These are phyloP conservation scores for Protobothrops flavoviridis DNA, from an alignment of 2,113 vertebrate genomes.

Conservation along the genomic window DNA sequence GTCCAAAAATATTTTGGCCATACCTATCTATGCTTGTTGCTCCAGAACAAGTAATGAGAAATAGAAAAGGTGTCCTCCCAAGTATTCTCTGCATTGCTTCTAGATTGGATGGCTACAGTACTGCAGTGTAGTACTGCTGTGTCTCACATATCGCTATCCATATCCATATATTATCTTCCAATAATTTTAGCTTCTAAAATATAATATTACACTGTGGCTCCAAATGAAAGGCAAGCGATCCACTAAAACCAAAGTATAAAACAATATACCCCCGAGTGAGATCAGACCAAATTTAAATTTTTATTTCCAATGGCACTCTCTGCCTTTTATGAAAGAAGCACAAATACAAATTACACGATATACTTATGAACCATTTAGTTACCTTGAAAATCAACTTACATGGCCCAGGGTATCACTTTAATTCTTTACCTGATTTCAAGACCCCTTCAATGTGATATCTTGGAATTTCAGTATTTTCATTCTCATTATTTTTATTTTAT, in stretches of 20 bases:
- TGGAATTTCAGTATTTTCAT: not conserved
- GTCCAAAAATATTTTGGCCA: not conserved
- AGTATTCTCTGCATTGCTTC: not conserved
- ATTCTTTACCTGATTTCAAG: not conserved
- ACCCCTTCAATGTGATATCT: not conserved
- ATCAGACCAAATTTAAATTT: accelerated
- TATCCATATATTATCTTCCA: slow-evolving; percentile 7
- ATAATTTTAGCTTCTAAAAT: slow-evolving; percentile 32
- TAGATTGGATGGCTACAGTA: not conserved
- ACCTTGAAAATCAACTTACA: slow-evolving; percentile 52
- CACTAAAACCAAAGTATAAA: slow-evolving; percentile 12
- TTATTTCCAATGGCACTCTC: not conserved
- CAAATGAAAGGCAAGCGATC: slow-evolving; percentile 41
- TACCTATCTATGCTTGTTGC: not conserved
- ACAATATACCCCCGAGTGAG: not conserved
- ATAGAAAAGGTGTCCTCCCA: not conserved
- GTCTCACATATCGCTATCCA: slow-evolving; percentile 33
- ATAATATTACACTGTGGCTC: slow-evolving; percentile 28
- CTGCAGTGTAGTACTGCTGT: slow-evolving; percentile 35
- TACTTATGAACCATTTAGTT: slow-evolving; percentile 21
- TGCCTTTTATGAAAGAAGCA: slow-evolving; percentile 13
- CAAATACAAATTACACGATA: slow-evolving; percentile 20
- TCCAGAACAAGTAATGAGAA: not conserved
- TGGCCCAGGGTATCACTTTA: slow-evolving; percentile 31
- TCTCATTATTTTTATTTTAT: slow-evolving; percentile 6